Evolutionary conservation across 2,888 invertebrate species (phyloP).

Genomic region (Pogonocherus hispidulus): DNA sequence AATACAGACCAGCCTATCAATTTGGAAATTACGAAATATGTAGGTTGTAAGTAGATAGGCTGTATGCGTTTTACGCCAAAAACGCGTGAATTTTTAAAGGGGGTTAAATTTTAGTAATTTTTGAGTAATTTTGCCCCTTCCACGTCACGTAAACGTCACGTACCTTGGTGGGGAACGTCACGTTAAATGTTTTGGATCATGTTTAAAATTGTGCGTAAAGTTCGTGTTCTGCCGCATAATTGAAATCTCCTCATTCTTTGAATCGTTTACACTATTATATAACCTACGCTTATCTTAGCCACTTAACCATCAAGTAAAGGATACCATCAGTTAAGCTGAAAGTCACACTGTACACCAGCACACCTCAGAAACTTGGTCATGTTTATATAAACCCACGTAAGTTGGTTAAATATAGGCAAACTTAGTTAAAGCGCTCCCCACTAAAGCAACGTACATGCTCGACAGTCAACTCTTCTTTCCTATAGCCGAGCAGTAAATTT

Average conservation of each 20-base stretch:
- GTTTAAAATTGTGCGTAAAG: too few relatives aligned
- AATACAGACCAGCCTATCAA: too few relatives aligned
- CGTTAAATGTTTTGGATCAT: too few relatives aligned
- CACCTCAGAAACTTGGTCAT: conserved; percentile 29
- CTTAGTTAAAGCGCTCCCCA: conserved; percentile 12
- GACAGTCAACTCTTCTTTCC: conserved; percentile 54
- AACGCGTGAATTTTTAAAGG: too few relatives aligned
- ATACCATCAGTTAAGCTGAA: neutral
- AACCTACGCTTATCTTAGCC: neutral
- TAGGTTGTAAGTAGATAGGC: too few relatives aligned
- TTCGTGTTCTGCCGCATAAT: conserved; percentile 13
- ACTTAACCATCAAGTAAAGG: too few relatives aligned
- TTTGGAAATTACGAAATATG: too few relatives aligned
- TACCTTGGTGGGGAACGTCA: too few relatives aligned
- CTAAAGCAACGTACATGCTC: conserved; percentile 12
- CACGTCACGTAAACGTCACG: too few relatives aligned
- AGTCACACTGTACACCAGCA: neutral
- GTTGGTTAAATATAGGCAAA: conserved; percentile 21
- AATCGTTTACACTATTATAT: neutral
- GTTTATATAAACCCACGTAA: conserved; percentile 20
- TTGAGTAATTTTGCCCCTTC: too few relatives aligned
- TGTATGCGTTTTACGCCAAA: too few relatives aligned
- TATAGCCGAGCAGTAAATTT: conserved; percentile 51
- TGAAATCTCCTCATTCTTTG: conserved; percentile 21
- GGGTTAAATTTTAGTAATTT: too few relatives aligned